Evolutionary conservation across 2,888 invertebrate genomes (phyloP).

Genomic region (Sinodicranocentrus sp.): DNA sequence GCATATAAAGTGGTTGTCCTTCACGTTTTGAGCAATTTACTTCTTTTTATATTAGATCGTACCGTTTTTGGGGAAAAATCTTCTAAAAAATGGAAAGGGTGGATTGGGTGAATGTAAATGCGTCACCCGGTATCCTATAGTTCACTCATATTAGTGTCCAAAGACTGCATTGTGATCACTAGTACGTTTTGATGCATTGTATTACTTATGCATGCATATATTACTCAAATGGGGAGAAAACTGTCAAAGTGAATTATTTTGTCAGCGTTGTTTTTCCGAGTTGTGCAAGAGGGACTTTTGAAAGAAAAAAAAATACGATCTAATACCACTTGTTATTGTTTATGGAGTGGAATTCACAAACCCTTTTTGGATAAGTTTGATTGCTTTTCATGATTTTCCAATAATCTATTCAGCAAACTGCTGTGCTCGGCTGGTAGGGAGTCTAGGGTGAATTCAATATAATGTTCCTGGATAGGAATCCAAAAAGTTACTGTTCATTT

Average conservation of each 20-base stretch:
- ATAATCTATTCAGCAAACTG: too few relatives aligned
- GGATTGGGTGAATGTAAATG: background rate
- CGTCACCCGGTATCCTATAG: conserved; percentile 12
- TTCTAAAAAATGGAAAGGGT: conserved; percentile 53
- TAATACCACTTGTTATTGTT: too few relatives aligned
- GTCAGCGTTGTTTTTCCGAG: conserved; percentile 5
- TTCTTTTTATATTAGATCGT: conserved; percentile 19
- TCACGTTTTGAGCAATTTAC: background rate
- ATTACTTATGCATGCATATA: background rate
- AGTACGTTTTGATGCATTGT: background rate
- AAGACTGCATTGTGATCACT: too few relatives aligned
- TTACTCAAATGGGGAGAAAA: background rate
- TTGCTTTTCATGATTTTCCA: too few relatives aligned
- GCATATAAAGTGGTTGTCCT: background rate
- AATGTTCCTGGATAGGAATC: too few relatives aligned
- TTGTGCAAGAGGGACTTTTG: background rate
- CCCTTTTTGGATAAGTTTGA: background rate
- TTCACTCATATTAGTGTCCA: too few relatives aligned
- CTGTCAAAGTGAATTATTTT: conserved; percentile 20
- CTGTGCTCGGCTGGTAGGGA: too few relatives aligned
- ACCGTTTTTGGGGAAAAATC: conserved; percentile 38
- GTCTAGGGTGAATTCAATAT: too few relatives aligned
- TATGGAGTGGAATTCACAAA: background rate
- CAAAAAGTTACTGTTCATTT: too few relatives aligned
- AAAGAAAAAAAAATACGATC: too few relatives aligned